Conservation (phyloP, 2,888 invertebrate species). For the Melolontha melolontha region DNA sequence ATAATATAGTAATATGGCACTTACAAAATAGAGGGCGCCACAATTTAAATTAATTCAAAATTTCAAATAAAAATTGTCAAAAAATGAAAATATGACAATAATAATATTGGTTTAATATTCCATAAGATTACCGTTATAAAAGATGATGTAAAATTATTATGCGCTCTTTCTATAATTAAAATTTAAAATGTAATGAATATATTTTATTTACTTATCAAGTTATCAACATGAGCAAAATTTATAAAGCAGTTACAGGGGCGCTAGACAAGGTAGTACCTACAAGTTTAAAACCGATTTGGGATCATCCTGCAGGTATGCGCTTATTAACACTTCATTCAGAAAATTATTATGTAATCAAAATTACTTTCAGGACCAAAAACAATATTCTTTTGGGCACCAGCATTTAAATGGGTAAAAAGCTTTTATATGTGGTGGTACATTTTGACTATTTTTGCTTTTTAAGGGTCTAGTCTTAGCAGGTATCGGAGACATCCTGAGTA, state of each 20-base stretch:
- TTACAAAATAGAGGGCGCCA: too few relatives aligned
- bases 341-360: background rate
- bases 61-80: too few relatives aligned
- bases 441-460: constrained; percentile 29
- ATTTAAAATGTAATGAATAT: too few relatives aligned
- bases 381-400: constrained; percentile 98
- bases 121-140: too few relatives aligned
- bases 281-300: constrained; percentile 91
- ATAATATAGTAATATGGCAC: too few relatives aligned
- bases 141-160: too few relatives aligned
- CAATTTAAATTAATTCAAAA: too few relatives aligned
- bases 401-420: constrained; percentile 91
- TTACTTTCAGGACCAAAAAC: constrained; percentile 91
- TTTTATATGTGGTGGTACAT: background rate
- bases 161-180: too few relatives aligned
- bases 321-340: background rate
- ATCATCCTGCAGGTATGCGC: constrained; percentile 90
- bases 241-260: constrained; percentile 68
- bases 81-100: too few relatives aligned
- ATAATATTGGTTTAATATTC: too few relatives aligned
- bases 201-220: background rate
- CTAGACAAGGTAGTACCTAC: constrained; percentile 84
- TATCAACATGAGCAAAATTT: constrained; percentile 20
- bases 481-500: constrained; percentile 81
- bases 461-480: constrained; percentile 90